Conservation (phyloP, 2,888 invertebrate species). For the Hydroisotoma schaefferi region DNA sequence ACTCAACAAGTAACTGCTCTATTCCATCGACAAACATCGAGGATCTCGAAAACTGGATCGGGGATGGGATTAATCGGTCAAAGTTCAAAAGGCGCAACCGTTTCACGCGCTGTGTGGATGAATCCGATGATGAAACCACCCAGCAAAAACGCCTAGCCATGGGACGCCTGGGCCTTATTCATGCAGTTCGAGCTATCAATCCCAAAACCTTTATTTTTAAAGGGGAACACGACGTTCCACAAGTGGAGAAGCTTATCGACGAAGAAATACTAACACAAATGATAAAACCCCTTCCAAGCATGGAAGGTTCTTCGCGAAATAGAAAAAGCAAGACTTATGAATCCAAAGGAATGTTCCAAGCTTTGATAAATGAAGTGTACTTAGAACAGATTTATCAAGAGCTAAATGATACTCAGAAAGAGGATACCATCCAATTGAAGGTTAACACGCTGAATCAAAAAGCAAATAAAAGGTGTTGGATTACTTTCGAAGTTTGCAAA, state of each 20-base stretch:
- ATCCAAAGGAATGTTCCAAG: no score
- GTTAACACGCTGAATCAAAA: no score
- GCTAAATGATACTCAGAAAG: no score
- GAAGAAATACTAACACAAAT: constrained; percentile 15
- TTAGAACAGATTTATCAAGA: no score
- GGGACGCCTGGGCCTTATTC: constrained; percentile 22
- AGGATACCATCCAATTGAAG: no score
- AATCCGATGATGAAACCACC: no score
- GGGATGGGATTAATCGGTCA: neutral
- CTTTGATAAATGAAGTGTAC: no score
- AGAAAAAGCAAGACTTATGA: neutral
- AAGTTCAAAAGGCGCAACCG: no score
- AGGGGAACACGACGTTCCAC: constrained; percentile 18
- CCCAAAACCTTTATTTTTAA: constrained; percentile 24
- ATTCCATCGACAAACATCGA: constrained; percentile 38
- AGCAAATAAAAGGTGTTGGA: neutral
- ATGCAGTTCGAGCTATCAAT: constrained; percentile 21
- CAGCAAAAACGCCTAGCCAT: no score
- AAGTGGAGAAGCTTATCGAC: constrained; percentile 29
- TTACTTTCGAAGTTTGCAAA: constrained; percentile 22
- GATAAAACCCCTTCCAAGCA: neutral
- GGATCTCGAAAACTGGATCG: constrained; percentile 31
- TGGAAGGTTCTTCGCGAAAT: neutral
- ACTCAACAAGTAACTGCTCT: constrained; percentile 17
- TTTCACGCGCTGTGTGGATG: no score